Base-by-base conservation (phyloP, 37 sponge, comb jelly and placozoan species). In the Agelas oroides region DNA sequence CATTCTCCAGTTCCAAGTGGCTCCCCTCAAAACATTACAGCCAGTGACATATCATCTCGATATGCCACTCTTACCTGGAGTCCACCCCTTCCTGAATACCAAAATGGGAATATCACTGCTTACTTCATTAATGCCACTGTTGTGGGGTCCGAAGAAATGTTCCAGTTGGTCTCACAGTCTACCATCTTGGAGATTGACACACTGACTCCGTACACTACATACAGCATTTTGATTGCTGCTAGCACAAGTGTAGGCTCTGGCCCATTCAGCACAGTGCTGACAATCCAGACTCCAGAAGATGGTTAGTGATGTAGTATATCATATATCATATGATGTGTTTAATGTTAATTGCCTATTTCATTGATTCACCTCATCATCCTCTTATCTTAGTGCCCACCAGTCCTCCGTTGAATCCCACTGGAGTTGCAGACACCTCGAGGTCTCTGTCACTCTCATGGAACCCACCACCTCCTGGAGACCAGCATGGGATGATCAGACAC, bases 341-440 rank as follows among this genome's bases (percentile, higher is more conserved):
- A 46, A n/a, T n/a, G 11, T 64, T 11, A n/a, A n/a, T n/a, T n/a
- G n/a, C n/a, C n/a, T n/a, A n/a, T n/a, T n/a, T n/a, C n/a, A n/a
- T n/a, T n/a, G n/a, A n/a, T n/a, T n/a, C n/a, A n/a, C n/a, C n/a
- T 8, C 46, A 12, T 46, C 46, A 46, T 46, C 46, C 3, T 8
- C 12, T 33, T 0, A 59, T 18, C 8, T 46, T 33, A 87, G 88
- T 59, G 0, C 88, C 88, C 32, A 64, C 34, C 68, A 81, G 81
- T 18, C 59, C 88, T 23, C 88, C 88, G 5, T 24, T 20, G 20
- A 75, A 57, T 56, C 1, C 80, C 38, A 38, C 40, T 32, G 65
- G 59, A 6, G 27, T 31, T 20, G 64, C 52, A 8, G 13, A 32
- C 23, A 75, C 39, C 59, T 6, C 68, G 6, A 71, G 20, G 32